A percentile compares a stretch with the other conserved stretches of the same genome.
Conservation (phyloP, 2,888 invertebrate genomes). For the Tholera decimalis region DNA sequence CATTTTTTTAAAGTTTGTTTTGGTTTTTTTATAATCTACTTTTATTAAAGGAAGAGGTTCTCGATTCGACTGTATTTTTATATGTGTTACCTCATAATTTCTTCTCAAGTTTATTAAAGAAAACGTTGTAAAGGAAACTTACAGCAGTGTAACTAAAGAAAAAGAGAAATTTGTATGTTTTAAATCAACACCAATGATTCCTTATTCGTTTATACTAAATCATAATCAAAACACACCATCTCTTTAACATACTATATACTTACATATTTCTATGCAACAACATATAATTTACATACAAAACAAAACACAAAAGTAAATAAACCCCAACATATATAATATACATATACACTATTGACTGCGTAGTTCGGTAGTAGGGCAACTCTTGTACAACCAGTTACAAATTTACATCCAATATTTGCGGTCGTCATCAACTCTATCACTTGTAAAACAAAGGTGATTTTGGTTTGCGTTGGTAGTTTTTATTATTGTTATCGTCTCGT, state of each 20-base stretch:
- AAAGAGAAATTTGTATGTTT: too few species aligned
- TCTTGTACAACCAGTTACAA: slow-evolving; percentile 76
- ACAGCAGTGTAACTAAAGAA: too few species aligned
- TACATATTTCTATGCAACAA: slow-evolving; percentile 20
- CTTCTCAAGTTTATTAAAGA: too few species aligned
- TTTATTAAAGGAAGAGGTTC: too few species aligned
- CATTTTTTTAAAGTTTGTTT: too few species aligned
- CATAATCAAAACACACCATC: slow-evolving; percentile 4
- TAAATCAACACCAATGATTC: too few species aligned
- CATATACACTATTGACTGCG: slow-evolving; percentile 69
- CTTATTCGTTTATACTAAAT: slow-evolving; percentile 6
- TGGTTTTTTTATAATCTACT: too few species aligned
- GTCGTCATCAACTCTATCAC: slow-evolving; percentile 31
- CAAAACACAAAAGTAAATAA: slow-evolving; percentile 66
- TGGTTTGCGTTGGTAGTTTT: slow-evolving; percentile 20
- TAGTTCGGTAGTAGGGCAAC: slow-evolving; percentile 80
- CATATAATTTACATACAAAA: slow-evolving; percentile 60
- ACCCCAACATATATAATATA: slow-evolving; percentile 56
- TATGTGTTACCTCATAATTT: too few species aligned
- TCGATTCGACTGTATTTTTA: too few species aligned
- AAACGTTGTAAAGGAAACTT: too few species aligned
- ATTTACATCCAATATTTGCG: slow-evolving; percentile 55
- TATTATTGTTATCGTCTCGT: slow-evolving; percentile 58
- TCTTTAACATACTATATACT: slow-evolving; percentile 20
- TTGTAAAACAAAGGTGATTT: slow-evolving; percentile 47